These are phyloP conservation scores for Ceratoteleas bidentatus DNA, from an alignment of 1,140 invertebrate species.

Conservation along the genomic window DNA sequence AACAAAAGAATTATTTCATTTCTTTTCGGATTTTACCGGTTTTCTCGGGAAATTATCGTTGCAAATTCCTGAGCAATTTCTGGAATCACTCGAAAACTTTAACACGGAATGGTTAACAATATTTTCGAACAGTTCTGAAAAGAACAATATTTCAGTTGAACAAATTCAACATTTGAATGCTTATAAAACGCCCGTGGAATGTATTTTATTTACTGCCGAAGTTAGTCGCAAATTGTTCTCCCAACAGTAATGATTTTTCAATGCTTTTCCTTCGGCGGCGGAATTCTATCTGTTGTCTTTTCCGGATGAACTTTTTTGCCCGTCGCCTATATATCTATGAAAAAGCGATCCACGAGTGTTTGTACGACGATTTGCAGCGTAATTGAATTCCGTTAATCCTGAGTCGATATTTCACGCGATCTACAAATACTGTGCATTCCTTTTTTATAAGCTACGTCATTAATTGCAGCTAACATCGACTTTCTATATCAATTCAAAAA, in stretches of 20 bases:
- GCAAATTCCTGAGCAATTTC: too few relatives aligned
- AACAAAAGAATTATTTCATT: too few relatives aligned
- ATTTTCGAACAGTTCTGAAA: too few relatives aligned
- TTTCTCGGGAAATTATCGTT: too few relatives aligned
- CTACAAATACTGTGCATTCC: conserved; percentile 12
- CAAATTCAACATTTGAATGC: conserved; percentile 27
- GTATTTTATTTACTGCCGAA: conserved; percentile 38
- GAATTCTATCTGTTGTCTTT: conserved; percentile 61
- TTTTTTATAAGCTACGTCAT: background rate
- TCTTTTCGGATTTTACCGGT: too few relatives aligned
- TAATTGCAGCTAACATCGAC: background rate
- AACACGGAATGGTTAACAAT: too few relatives aligned
- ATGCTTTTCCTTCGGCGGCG: conserved; percentile 23
- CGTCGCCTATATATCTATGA: conserved; percentile 35
- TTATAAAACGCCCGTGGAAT: conserved; percentile 18
- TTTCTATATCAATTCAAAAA: too few relatives aligned
- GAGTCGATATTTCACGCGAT: conserved; percentile 36
- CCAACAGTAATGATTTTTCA: conserved; percentile 47
- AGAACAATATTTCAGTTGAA: too few relatives aligned
- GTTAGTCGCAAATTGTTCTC: conserved; percentile 28
- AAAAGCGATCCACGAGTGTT: conserved; percentile 47
- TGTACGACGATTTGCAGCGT: conserved; percentile 48
- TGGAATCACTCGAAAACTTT: too few relatives aligned
- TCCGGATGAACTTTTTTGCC: conserved; percentile 29
- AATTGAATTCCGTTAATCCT: conserved; percentile 58